phyloP scores from a whole-genome alignment of 2,888 invertebrate species.

The Drosophila glabriapex region DNA sequence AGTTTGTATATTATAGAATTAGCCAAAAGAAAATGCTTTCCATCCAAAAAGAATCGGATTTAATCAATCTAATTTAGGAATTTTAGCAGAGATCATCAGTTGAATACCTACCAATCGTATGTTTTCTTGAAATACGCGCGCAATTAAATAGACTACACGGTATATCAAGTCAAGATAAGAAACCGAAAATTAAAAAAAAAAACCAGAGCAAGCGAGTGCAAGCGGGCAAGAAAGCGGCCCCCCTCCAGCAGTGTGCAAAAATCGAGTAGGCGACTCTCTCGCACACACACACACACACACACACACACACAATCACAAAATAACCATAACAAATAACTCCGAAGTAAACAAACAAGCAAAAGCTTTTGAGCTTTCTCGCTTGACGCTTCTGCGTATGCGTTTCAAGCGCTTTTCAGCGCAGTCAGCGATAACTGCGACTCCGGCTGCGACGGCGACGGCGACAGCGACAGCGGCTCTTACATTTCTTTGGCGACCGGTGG shows the following conservation, averaged over 20 bases:
- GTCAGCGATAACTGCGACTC: constrained; percentile 5
- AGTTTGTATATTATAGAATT: neutral
- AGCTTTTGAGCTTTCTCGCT: constrained; percentile 63
- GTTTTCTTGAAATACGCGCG: neutral
- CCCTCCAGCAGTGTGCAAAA: constrained; percentile 67
- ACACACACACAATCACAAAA: constrained; percentile 1
- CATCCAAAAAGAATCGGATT: neutral
- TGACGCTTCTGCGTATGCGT: constrained; percentile 23
- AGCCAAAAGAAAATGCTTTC: neutral
- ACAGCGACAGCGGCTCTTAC: constrained; percentile 54
- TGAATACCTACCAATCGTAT: neutral
- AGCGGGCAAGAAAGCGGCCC: constrained; percentile 44
- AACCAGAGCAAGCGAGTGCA: constrained; percentile 12
- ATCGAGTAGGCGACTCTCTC: constrained; percentile 37
- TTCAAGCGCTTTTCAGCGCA: constrained; percentile 39
- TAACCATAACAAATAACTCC: constrained; percentile 9
- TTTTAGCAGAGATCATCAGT: neutral
- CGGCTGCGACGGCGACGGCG: neutral
- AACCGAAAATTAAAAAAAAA: constrained; percentile 19
- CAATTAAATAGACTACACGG: neutral
- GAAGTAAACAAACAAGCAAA: constrained; percentile 42
- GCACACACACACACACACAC: constrained; percentile 21
- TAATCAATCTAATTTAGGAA: neutral
- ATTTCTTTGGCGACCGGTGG: constrained; percentile 71
- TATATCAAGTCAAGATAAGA: constrained; percentile 2